These are phyloP conservation scores for Acleris sparsana DNA, from an alignment of 2,888 invertebrate species.

Conservation along the genomic window DNA sequence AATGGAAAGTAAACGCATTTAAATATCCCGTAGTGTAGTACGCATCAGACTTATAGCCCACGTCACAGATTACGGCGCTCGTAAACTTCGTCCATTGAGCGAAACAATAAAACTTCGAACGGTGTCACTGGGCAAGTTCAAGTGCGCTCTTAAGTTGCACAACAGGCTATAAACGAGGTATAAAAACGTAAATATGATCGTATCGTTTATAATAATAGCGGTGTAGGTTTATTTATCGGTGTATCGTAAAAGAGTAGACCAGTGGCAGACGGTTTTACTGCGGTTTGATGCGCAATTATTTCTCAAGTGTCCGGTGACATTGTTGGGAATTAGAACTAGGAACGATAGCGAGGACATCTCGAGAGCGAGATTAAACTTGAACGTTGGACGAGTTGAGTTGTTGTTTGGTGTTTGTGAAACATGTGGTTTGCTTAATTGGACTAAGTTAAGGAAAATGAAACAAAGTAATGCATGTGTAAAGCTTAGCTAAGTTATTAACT, in stretches of 20 bases:
- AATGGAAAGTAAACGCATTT: conserved; percentile 68
- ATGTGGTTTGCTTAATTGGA: too few relatives aligned
- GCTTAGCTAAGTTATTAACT: too few relatives aligned
- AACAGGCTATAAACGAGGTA: conserved; percentile 76
- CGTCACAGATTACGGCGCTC: conserved; percentile 78
- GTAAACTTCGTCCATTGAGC: conserved; percentile 80
- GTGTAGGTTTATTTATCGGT: conserved; percentile 77
- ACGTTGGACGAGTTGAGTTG: too few relatives aligned
- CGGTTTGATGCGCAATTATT: conserved; percentile 29
- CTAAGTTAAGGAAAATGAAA: too few relatives aligned
- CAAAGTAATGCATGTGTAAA: too few relatives aligned
- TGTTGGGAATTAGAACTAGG: conserved; percentile 9
- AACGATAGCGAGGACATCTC: conserved; percentile 5
- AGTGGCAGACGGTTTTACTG: conserved; percentile 77
- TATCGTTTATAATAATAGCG: conserved; percentile 59
- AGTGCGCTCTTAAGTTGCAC: conserved; percentile 80
- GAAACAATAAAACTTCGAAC: conserved; percentile 80
- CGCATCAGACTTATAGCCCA: conserved; percentile 62
- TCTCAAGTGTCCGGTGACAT: conserved; percentile 31
- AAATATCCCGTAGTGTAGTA: conserved; percentile 65
- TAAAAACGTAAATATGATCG: conserved; percentile 72
- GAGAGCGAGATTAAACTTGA: background rate
- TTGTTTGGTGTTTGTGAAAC: too few relatives aligned
- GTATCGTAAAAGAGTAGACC: conserved; percentile 79
- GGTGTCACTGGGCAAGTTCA: conserved; percentile 82